These are phyloP conservation scores for Dusona sp. DNA, from an alignment of 2,888 invertebrate species.

Conservation along the genomic window DNA sequence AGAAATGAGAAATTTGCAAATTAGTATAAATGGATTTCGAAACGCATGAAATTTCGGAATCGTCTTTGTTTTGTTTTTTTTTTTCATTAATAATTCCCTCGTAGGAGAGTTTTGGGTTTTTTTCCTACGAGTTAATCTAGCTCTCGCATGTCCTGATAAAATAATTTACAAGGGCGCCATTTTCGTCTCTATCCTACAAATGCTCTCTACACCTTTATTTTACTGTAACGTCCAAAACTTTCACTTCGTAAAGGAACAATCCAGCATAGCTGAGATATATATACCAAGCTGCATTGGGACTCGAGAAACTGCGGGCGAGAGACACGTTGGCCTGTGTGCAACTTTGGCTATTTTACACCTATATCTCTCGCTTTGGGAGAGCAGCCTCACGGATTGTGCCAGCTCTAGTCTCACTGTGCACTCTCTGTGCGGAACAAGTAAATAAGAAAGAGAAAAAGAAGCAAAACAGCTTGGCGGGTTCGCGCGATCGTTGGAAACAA, in stretches of 20 bases:
- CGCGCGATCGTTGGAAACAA: background rate
- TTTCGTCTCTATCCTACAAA: background rate
- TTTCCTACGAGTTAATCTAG: background rate
- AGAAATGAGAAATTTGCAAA: background rate
- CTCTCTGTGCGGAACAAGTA: background rate
- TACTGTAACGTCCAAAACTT: background rate
- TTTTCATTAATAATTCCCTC: background rate
- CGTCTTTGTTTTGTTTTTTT: no score
- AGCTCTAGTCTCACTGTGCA: background rate
- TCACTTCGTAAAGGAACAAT: constrained; percentile 17
- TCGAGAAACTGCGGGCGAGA: constrained; percentile 21
- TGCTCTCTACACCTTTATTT: background rate
- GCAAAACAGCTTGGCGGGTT: constrained; percentile 20
- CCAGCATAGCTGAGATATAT: constrained; percentile 1
- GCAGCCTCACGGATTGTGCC: background rate
- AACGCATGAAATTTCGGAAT: background rate
- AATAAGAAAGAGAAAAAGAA: background rate
- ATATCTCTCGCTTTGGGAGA: background rate
- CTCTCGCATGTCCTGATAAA: background rate
- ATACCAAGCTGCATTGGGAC: background rate
- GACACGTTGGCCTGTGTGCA: background rate
- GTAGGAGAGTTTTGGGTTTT: background rate
- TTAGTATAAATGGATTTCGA: background rate
- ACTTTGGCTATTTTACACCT: background rate
- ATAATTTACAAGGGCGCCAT: background rate